phyloP scores from a whole-genome alignment of 2,797 vertebrate genomes.

The Eulemur coronatus region DNA sequence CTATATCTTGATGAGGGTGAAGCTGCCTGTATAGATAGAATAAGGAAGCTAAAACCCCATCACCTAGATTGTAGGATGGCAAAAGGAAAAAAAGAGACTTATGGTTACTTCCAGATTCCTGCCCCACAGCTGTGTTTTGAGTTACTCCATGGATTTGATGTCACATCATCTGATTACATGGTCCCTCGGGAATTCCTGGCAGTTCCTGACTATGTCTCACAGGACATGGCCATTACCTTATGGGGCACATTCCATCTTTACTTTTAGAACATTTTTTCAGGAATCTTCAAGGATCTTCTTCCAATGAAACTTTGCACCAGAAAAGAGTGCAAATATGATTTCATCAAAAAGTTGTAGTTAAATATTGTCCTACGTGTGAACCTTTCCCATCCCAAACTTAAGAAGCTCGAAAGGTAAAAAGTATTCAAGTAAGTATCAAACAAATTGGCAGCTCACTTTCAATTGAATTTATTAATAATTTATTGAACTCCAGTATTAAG shows the following conservation, averaged over 20 bases:
- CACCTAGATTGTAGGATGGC: neutral
- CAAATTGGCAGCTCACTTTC: neutral
- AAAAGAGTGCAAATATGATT: slow-evolving; percentile 27
- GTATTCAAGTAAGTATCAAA: neutral
- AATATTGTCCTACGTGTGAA: neutral
- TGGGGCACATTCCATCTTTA: neutral
- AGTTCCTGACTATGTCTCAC: neutral
- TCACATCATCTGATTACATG: slow-evolving; percentile 32
- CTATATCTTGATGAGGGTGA: neutral
- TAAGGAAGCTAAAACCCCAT: neutral
- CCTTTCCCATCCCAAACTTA: neutral
- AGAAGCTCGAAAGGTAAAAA: slow-evolving; percentile 18
- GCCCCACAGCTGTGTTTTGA: slow-evolving; percentile 62
- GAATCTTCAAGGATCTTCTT: slow-evolving; percentile 37
- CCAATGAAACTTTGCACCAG: neutral
- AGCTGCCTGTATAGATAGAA: neutral
- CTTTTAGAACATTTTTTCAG: slow-evolving; percentile 14
- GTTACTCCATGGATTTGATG: slow-evolving; percentile 25
- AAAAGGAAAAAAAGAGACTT: neutral
- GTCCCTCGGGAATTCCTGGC: slow-evolving; percentile 36
- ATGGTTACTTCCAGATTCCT: neutral
- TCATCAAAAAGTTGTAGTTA: neutral
- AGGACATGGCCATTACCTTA: neutral
- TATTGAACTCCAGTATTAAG: neutral
- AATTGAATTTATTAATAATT: slow-evolving; percentile 16